phyloP scores from a whole-genome alignment of 2,888 invertebrate genomes.

The Uloborus plumipes region DNA sequence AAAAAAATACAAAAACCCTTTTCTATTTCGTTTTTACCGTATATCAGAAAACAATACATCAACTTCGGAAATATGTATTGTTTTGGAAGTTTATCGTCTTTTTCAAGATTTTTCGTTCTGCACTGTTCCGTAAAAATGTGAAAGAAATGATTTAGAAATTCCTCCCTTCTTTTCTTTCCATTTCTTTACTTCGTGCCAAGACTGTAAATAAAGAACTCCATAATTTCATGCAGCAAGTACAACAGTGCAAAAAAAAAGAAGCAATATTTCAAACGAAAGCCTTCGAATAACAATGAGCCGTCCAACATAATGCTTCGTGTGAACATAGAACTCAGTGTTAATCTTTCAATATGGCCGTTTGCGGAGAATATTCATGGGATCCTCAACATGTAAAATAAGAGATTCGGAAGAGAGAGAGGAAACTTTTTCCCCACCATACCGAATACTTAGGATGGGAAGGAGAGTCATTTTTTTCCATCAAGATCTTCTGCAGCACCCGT shows the following conservation, averaged over 20 bases:
- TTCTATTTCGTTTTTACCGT: no score
- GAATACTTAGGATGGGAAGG: no score
- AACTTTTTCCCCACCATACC: background rate
- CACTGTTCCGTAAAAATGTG: no score
- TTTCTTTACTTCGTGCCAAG: background rate
- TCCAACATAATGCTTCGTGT: conserved; percentile 5
- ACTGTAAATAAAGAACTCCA: background rate
- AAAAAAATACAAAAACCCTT: no score
- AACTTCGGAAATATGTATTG: no score
- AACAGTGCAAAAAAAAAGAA: conserved; percentile 8
- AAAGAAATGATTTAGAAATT: no score
- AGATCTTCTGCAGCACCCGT: no score
- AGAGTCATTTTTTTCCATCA: no score
- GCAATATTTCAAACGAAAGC: conserved; percentile 11
- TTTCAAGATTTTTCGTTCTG: no score
- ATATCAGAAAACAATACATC: no score
- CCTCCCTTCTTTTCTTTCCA: background rate
- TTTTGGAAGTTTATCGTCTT: no score
- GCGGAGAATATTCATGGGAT: background rate
- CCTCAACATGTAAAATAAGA: conserved; percentile 5
- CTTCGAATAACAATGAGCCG: conserved; percentile 18
- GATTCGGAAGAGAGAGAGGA: background rate
- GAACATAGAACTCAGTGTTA: conserved; percentile 19
- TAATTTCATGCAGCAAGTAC: background rate
- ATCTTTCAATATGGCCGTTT: conserved; percentile 15